Conservation (phyloP, 1,140 invertebrate genomes). For the Acromyrmex echinatior region DNA sequence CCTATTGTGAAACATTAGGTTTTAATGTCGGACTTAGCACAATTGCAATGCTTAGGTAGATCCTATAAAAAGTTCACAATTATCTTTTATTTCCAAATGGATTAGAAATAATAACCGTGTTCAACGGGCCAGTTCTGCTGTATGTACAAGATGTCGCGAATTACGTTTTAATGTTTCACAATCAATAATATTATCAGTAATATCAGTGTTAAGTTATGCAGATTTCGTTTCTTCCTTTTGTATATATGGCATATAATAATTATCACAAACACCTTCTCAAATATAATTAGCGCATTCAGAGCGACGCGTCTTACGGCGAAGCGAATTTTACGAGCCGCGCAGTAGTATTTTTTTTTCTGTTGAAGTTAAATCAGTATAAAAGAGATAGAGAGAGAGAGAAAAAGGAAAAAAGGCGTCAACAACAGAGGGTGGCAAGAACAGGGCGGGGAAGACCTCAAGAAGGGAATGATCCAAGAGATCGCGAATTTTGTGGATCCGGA, state of each 20-base stretch:
- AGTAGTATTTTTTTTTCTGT: constrained; percentile 52
- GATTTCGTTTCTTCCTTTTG: background rate
- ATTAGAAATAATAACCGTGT: background rate
- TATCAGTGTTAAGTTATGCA: constrained; percentile 19
- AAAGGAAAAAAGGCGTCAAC: constrained; percentile 39
- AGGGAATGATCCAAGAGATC: constrained; percentile 76
- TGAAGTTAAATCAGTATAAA: constrained; percentile 61
- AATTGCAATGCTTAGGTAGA: too few relatives aligned
- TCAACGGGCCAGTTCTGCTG: background rate
- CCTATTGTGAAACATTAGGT: too few relatives aligned
- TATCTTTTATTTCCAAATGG: background rate
- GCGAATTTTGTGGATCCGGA: constrained; percentile 78
- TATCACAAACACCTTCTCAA: constrained; percentile 23
- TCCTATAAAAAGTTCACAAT: too few relatives aligned
- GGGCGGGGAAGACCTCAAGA: background rate
- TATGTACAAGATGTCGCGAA: background rate
- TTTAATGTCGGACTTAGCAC: too few relatives aligned
- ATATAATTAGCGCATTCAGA: constrained; percentile 41
- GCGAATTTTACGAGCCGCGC: constrained; percentile 26
- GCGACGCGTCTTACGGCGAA: background rate
- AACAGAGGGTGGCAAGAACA: background rate
- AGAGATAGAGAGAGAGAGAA: background rate
- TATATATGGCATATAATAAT: background rate
- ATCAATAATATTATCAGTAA: background rate
- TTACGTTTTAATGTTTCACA: constrained; percentile 20